phyloP scores from a whole-genome alignment of 2,888 invertebrate genomes.

The Hipparchia semele region DNA sequence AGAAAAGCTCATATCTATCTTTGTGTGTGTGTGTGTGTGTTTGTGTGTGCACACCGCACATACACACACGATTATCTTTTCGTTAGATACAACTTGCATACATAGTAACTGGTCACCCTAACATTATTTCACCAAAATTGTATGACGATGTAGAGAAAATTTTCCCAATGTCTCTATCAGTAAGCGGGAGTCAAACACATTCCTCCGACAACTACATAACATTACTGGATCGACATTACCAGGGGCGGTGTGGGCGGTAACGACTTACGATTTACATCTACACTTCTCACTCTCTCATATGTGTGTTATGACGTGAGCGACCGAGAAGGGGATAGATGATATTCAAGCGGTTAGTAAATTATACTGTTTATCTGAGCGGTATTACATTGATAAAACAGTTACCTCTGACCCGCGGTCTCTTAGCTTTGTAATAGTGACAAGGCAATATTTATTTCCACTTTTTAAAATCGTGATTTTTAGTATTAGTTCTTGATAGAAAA shows the following conservation, averaged over 20 bases:
- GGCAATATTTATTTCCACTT: neutral
- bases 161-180: slow-evolving; percentile 9
- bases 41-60: no score
- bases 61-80: no score
- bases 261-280: slow-evolving; percentile 50
- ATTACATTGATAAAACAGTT: slow-evolving; percentile 62
- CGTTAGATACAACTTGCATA: neutral
- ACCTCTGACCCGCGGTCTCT: slow-evolving; percentile 59
- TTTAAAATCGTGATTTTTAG: neutral
- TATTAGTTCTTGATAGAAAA: neutral
- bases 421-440: slow-evolving; percentile 23
- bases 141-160: neutral
- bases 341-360: slow-evolving; percentile 39
- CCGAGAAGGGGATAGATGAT: slow-evolving; percentile 46
- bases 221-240: slow-evolving; percentile 53
- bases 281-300: slow-evolving; percentile 49
- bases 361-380: slow-evolving; percentile 54
- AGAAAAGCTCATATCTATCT: no score
- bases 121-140: neutral
- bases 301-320: slow-evolving; percentile 45
- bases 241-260: slow-evolving; percentile 62
- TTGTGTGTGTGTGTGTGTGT: no score
- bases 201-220: slow-evolving; percentile 40
- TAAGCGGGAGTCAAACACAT: slow-evolving; percentile 20
- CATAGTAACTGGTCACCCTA: neutral